A percentile compares a stretch with the other conserved stretches of the same genome.
phyloP scores from a whole-genome alignment of 2,113 vertebrate species.

The Corydoras sp. region DNA sequence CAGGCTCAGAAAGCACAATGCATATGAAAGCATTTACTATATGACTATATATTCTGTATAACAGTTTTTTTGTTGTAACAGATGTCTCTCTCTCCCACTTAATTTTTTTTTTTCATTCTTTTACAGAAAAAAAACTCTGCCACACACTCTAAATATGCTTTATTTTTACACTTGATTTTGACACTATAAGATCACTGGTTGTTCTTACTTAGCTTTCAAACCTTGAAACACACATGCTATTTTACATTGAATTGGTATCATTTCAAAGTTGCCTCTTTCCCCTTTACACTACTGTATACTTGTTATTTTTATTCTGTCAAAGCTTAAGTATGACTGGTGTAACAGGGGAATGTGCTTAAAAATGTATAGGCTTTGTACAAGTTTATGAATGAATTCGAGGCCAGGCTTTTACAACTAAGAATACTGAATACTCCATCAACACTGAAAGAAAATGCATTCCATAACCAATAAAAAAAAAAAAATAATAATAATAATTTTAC shows the following conservation, averaged over 20 bases:
- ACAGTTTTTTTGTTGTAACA: too few relatives aligned
- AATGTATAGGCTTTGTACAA: background rate
- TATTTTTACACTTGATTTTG: constrained; percentile 19
- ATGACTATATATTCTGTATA: too few relatives aligned
- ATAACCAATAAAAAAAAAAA: background rate
- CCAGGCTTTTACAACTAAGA: background rate
- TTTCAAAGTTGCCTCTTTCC: constrained; percentile 32
- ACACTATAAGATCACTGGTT: constrained; percentile 15
- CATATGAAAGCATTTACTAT: too few relatives aligned
- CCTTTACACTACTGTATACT: constrained; percentile 31
- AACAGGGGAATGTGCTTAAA: background rate
- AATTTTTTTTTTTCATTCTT: too few relatives aligned
- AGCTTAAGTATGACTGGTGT: constrained; percentile 17
- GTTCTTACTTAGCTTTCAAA: constrained; percentile 20
- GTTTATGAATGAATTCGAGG: constrained; percentile 13
- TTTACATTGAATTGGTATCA: constrained; percentile 47
- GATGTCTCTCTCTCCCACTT: too few relatives aligned
- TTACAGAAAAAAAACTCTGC: background rate
- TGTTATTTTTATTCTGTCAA: constrained; percentile 18
- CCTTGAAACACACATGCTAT: constrained; percentile 37
- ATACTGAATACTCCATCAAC: background rate
- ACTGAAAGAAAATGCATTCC: background rate
- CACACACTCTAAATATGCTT: background rate
- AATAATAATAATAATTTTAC: too few relatives aligned
- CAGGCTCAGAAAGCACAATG: too few relatives aligned